Evolutionary conservation across 1,140 invertebrate genomes (phyloP), one percentile per base, ranked within the genome.

Genomic region (Ips nitidus): DNA sequence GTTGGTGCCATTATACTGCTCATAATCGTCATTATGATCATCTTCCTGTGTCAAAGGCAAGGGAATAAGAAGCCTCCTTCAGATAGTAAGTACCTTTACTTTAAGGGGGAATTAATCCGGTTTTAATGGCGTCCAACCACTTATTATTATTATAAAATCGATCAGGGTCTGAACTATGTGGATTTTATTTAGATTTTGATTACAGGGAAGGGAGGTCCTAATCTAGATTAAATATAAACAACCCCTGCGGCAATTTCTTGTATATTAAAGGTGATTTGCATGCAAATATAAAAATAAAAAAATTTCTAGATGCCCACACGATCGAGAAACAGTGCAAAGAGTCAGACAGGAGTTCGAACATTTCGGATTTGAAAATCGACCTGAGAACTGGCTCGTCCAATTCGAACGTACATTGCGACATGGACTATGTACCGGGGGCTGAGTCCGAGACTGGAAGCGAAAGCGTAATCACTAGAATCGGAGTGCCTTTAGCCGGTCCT

Each of bases 361-460:
- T 95, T 74, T 95, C 93, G 70, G 94, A 95, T 81, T 82, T 95
- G 76, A 97, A 96, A 82, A 84, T 93, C 55, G 94, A 97, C 81
- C 85, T 95, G 63, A 83, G 93, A 71, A 91, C 94, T 50, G 92
- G 92, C 68, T 92, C 90, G 62, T 95, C 89, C 64, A 85, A 90
- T 70, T 90, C 88, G 73, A 89, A 90, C 75, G 86, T 88, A 63
- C 85, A 86, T 74, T 86, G 86, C 78, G 84, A 86, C 73, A 88
- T 82, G 84, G 87, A 81, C 71, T 81, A 81, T 66, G 79, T 80
- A 55, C 81, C 80, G 47, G 81, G 81, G 38, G 83, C 84, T 53
- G 80, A 81, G 73, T 81, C 80, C 5, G 80, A 81, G 73, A 81
- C 80, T 4, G 80, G 80, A 42, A 80, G 79, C 70, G 80, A 81